A percentile compares a stretch with the other conserved stretches of the same genome.
phyloP scores from a whole-genome alignment of 2,113 vertebrate genomes.

The Mus pahari region DNA sequence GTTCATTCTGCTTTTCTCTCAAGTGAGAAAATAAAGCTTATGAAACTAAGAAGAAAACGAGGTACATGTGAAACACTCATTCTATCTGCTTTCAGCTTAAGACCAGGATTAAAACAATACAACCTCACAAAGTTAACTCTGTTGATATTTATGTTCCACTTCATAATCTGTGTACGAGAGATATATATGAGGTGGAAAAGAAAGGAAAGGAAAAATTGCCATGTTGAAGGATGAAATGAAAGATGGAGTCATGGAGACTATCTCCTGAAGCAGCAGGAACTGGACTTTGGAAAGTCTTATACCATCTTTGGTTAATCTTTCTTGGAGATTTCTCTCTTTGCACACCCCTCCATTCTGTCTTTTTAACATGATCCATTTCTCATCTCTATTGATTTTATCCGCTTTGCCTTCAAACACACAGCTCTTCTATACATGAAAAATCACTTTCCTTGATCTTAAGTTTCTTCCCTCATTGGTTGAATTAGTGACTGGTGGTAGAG shows the following conservation, averaged over 20 bases:
- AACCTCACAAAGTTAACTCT: background rate
- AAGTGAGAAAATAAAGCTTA: background rate
- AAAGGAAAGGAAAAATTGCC: background rate
- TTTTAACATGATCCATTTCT: background rate
- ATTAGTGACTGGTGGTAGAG: background rate
- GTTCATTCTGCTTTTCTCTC: background rate
- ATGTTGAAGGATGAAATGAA: background rate
- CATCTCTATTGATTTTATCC: background rate
- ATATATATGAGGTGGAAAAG: background rate
- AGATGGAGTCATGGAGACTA: background rate
- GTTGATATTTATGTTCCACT: background rate
- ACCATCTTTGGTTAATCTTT: background rate
- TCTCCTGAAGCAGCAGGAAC: background rate
- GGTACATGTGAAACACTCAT: background rate
- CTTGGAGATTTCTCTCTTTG: background rate
- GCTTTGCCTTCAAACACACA: background rate
- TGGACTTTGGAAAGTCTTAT: background rate
- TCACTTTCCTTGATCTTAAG: background rate
- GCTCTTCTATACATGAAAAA: background rate
- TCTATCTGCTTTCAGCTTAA: conserved; percentile 28
- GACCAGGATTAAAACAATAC: background rate
- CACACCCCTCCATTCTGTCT: accelerated
- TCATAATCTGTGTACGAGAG: background rate
- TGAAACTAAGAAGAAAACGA: background rate
- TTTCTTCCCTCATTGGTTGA: background rate